Evolutionary conservation across 1,140 invertebrate species (phyloP), one percentile per base, ranked within the genome.

Genomic region (Anagrus nilaparvatae): DNA sequence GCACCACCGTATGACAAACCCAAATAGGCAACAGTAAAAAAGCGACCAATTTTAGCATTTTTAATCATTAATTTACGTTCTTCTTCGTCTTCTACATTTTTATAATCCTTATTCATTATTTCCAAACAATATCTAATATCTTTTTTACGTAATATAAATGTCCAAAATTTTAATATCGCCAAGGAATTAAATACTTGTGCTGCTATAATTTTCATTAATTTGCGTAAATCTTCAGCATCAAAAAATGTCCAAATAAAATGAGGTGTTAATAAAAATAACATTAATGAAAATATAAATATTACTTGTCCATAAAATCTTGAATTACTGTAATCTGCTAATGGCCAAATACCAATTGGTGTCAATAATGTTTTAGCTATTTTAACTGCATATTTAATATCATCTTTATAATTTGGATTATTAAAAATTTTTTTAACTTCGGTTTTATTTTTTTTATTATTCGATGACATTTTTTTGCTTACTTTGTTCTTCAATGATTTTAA

Each of bases 171-270:
- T 2, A 63, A 51, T 0, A 66, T 41, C 5, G 56, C 61, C 13
- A 66, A 39, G 17, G 57, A 48, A 6, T 56, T 63, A 28, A 66
- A 66, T 1, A 66, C 54, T 32, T 61, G 48, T 5, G 58, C 42
- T 2, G 56, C 63, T 12, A 65, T 59, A 8, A 66, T 52, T 36
- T 66, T 64, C 61, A 64, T 66, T 9, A 62, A 43, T 23, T 49
- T 56, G 1, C 37, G 53, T 20, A 66, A 50, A 34, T 63, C 50
- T 19, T 66, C 60, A 4, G 56, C 57, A 12, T 60, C 57, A 19
- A 60, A 59, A 27, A 49, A 64, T 0, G 62, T 63, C 17, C 44
- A 63, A 4, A 51, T 61, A 0, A 60, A 46, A 23, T 66, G 62
- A 0, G 62, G 62, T 9, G 56, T 24, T 3, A 62, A 40, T 1